Evolutionary conservation across 2,113 vertebrate genomes (phyloP).

Genomic region (Axis porcinus): DNA sequence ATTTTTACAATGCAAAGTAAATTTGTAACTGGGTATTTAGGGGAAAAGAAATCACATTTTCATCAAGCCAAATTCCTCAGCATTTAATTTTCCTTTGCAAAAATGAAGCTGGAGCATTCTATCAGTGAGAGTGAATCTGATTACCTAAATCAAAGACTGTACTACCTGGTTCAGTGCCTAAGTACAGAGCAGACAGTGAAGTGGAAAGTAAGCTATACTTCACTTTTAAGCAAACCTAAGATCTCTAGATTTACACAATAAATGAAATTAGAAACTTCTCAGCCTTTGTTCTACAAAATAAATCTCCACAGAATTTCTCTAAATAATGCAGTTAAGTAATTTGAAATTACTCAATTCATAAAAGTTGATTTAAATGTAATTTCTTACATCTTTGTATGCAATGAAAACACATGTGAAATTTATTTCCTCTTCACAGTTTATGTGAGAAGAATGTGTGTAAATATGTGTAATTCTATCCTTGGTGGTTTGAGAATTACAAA

Average conservation of each 20-base stretch:
- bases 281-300: not conserved
- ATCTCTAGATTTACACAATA: not conserved
- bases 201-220: not conserved
- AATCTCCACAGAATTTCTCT: not conserved
- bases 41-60: not conserved
- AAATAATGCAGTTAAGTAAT: not conserved
- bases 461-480: not conserved
- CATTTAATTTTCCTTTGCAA: constrained; percentile 26
- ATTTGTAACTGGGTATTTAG: not conserved
- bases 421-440: not conserved
- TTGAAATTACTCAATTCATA: not conserved
- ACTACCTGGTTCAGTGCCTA: not conserved
- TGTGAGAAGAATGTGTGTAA: not conserved
- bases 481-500: not conserved
- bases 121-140: not conserved
- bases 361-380: not conserved
- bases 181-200: not conserved
- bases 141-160: not conserved
- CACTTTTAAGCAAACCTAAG: not conserved
- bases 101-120: not conserved
- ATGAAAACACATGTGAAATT: not conserved
- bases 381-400: not conserved
- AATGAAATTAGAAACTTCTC: not conserved
- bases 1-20: not conserved
- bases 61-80: not conserved